A percentile compares a stretch with the other conserved stretches of the same genome.
These are phyloP conservation scores for Chrosomus eos DNA, from an alignment of 2,797 vertebrate genomes.

Conservation along the genomic window DNA sequence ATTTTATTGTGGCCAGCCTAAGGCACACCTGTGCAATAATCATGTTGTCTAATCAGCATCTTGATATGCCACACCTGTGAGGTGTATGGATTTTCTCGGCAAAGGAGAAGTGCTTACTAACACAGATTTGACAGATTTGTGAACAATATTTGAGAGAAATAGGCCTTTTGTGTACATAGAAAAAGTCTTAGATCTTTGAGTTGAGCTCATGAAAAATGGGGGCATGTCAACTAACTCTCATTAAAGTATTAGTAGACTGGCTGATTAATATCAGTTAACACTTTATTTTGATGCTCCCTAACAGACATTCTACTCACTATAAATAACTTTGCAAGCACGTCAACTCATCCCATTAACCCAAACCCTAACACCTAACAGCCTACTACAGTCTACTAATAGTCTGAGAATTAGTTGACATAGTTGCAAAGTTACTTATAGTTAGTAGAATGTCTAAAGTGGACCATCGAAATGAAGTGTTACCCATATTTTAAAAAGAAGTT, in stretches of 20 bases:
- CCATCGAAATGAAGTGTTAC: neutral
- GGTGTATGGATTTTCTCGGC: too few species aligned
- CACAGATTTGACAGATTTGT: too few species aligned
- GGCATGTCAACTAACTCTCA: neutral
- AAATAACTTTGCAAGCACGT: neutral
- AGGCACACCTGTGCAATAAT: too few species aligned
- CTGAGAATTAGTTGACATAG: neutral
- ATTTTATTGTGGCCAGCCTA: too few species aligned
- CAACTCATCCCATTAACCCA: neutral
- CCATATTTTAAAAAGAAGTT: neutral
- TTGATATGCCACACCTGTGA: too few species aligned
- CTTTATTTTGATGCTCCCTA: neutral
- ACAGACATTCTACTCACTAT: neutral
- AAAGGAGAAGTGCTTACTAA: too few species aligned
- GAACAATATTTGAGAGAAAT: too few species aligned
- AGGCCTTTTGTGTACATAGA: too few species aligned
- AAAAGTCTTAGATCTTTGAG: too few species aligned
- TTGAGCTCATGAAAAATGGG: too few species aligned
- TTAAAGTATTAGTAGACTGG: neutral
- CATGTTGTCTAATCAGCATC: too few species aligned
- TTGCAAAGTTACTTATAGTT: neutral
- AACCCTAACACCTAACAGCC: neutral
- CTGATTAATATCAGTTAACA: neutral
- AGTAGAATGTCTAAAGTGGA: neutral
- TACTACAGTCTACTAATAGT: neutral